Conservation (phyloP, 2,797 vertebrate species). For the Pitangus sulphuratus region DNA sequence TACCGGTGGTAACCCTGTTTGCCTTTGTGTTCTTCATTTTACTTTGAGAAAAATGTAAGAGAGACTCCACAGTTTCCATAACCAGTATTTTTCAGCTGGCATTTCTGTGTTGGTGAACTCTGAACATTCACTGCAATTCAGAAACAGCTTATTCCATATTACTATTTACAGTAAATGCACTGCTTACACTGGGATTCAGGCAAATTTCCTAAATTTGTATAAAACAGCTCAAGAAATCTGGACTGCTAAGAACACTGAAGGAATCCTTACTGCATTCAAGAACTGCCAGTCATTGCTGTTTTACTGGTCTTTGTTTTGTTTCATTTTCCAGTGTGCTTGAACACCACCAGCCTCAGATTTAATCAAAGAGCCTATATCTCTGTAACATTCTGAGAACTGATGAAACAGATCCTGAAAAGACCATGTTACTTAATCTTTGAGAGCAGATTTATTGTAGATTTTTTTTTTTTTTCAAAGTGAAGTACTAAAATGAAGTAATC, state of each 20-base stretch:
- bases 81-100: not conserved
- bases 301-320: constrained; percentile 42
- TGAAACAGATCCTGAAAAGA: constrained; percentile 48
- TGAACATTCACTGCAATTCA: not conserved
- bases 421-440: constrained; percentile 28
- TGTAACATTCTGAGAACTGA: constrained; percentile 36
- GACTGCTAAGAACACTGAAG: not conserved
- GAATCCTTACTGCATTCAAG: not conserved
- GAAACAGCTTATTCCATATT: not conserved
- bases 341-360: constrained; percentile 16
- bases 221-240: not conserved
- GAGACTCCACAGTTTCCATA: not conserved
- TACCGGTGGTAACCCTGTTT: not conserved
- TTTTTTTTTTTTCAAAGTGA: not conserved
- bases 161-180: not conserved
- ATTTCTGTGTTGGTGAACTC: not conserved
- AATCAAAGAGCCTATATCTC: constrained; percentile 44
- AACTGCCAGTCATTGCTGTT: not conserved
- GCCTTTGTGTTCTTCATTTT: not conserved
- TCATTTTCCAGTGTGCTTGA: not conserved
- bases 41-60: not conserved
- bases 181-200: not conserved
- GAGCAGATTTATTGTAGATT: not conserved
- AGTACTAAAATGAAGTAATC: not conserved
- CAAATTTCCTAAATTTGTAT: constrained; percentile 6